Percentiles rank a stretch among this genome's conserved stretches.
Conservation (phyloP, 1,140 invertebrate species). For the Anthonomus grandis region DNA sequence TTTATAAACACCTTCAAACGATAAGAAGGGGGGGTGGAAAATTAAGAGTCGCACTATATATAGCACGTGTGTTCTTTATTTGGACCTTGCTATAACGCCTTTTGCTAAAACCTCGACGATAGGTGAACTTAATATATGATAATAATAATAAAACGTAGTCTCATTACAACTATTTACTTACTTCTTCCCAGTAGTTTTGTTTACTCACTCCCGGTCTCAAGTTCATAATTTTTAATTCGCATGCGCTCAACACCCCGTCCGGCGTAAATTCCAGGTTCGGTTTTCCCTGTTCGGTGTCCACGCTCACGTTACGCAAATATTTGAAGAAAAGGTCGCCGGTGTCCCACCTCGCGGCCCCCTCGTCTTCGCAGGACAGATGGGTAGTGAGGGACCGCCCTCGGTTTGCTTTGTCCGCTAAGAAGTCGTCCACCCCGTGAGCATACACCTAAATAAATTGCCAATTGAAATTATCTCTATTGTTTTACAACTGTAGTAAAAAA, state of each 20-base stretch:
- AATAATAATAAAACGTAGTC: no score
- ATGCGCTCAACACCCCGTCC: slow-evolving; percentile 81
- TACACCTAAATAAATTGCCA: slow-evolving; percentile 50
- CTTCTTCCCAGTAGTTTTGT: slow-evolving; percentile 87
- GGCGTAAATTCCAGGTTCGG: slow-evolving; percentile 83
- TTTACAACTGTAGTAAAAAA: no score
- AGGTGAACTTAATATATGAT: no score
- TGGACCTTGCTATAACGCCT: no score
- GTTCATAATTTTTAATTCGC: slow-evolving; percentile 92
- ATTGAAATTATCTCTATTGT: no score
- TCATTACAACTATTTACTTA: slow-evolving; percentile 55
- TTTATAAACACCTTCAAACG: no score
- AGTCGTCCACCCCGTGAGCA: slow-evolving; percentile 85
- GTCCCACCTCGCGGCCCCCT: slow-evolving; percentile 72
- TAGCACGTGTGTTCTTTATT: no score
- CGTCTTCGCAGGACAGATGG: slow-evolving; percentile 74
- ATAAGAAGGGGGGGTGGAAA: no score
- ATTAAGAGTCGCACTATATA: no score
- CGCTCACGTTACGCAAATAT: slow-evolving; percentile 79
- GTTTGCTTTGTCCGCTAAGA: slow-evolving; percentile 71
- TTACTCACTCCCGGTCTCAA: slow-evolving; percentile 73
- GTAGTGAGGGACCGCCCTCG: slow-evolving; percentile 71
- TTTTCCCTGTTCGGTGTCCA: slow-evolving; percentile 72
- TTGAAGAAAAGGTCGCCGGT: slow-evolving; percentile 72
- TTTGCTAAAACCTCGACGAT: no score